These are phyloP conservation scores for Cirrhinus molitorella DNA, from an alignment of 2,797 vertebrate species.

Conservation along the genomic window DNA sequence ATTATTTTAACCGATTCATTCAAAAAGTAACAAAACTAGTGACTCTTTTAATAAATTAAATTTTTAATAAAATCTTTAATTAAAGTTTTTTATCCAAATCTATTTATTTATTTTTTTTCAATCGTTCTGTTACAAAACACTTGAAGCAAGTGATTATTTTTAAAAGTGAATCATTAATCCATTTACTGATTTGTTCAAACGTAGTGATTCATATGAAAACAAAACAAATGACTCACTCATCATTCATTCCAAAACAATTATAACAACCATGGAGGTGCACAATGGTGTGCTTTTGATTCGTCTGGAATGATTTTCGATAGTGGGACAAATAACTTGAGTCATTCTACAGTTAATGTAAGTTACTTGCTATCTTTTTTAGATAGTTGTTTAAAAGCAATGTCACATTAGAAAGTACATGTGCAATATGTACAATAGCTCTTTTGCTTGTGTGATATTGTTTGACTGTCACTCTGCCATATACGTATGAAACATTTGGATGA, in stretches of 20 bases:
- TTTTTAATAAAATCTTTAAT: too few relatives aligned
- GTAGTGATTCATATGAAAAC: not conserved
- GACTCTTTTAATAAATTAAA: not conserved
- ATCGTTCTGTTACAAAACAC: not conserved
- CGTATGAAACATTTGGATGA: not conserved
- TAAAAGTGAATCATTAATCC: not conserved
- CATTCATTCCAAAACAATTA: not conserved
- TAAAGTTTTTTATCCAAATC: too few relatives aligned
- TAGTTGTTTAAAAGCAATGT: not conserved
- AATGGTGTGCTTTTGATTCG: not conserved
- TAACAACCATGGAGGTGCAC: not conserved
- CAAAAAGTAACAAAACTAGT: too few relatives aligned
- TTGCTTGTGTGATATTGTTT: not conserved
- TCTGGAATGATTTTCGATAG: not conserved
- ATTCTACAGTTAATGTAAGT: not conserved
- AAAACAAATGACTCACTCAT: not conserved
- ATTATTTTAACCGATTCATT: not conserved
- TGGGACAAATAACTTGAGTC: not conserved
- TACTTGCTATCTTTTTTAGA: not conserved
- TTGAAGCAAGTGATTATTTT: not conserved
- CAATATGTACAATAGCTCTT: not conserved
- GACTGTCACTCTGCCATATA: not conserved
- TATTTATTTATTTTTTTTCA: too few relatives aligned
- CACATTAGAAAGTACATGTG: not conserved
- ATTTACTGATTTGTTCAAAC: not conserved